Evolutionary conservation across 2,888 invertebrate species (phyloP).

Genomic region (Lobophora halterata): DNA sequence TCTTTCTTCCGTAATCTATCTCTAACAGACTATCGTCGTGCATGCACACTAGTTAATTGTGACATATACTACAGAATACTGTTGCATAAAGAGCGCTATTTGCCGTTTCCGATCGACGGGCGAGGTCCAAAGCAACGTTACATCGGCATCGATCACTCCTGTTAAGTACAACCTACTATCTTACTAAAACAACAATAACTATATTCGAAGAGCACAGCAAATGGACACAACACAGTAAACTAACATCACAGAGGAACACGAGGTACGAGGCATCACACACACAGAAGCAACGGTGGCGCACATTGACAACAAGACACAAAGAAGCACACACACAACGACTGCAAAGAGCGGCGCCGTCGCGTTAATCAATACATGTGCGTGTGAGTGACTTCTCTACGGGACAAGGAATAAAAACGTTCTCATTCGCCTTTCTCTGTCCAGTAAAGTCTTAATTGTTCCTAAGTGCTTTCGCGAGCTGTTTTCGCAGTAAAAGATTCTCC

Average conservation of each 20-base stretch:
- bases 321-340: constrained; percentile 72
- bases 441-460: constrained; percentile 22
- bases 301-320: constrained; percentile 57
- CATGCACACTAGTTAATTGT: constrained; percentile 80
- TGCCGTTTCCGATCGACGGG: constrained; percentile 60
- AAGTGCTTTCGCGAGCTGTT: constrained; percentile 28
- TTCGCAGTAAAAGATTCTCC: constrained; percentile 29
- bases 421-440: constrained; percentile 55
- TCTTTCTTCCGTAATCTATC: constrained; percentile 76
- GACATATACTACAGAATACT: constrained; percentile 74
- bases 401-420: constrained; percentile 39
- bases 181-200: constrained; percentile 50
- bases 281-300: constrained; percentile 55
- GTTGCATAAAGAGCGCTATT: constrained; percentile 73
- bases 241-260: constrained; percentile 75
- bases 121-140: constrained; percentile 61
- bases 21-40: constrained; percentile 77
- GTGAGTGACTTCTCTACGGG: constrained; percentile 79
- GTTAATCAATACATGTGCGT: constrained; percentile 85
- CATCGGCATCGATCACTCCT: constrained; percentile 56
- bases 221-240: constrained; percentile 66
- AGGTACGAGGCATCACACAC: constrained; percentile 66
- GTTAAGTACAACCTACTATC: constrained; percentile 54
- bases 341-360: constrained; percentile 67
- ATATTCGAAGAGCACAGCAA: constrained; percentile 59